phyloP scores from a whole-genome alignment of 2,113 vertebrate species.

The Nothocercus nigrocapillus region DNA sequence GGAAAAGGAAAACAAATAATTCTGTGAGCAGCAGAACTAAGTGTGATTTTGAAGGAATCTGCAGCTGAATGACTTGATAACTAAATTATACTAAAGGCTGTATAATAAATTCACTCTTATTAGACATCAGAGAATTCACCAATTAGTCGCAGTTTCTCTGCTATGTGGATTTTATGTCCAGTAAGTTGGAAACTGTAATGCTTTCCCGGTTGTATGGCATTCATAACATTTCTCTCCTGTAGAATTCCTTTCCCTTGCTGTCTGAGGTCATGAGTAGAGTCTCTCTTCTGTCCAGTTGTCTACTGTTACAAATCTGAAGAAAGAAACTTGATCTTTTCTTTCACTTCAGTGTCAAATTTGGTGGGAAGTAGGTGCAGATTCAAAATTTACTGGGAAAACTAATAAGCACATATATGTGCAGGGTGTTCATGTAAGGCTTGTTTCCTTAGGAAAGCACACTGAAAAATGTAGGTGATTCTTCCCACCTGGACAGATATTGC shows the following conservation, averaged over 20 bases:
- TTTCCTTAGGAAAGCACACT: not conserved
- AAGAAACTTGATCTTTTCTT: not conserved
- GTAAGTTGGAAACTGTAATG: not conserved
- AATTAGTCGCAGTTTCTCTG: conserved; percentile 15
- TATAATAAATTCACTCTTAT: conserved; percentile 33
- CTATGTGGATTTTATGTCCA: conserved; percentile 4
- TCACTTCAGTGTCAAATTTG: not conserved
- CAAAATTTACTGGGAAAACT: not conserved
- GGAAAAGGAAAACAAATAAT: conserved; percentile 6
- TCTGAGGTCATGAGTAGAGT: not conserved
- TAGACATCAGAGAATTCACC: conserved; percentile 29
- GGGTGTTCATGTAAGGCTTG: not conserved
- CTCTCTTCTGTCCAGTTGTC: not conserved
- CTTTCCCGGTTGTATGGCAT: not conserved
- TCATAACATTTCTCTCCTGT: not conserved
- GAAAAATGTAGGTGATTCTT: not conserved
- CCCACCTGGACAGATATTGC: not conserved
- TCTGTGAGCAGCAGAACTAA: conserved; percentile 18
- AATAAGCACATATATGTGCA: not conserved
- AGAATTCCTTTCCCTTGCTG: not conserved
- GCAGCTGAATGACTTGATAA: conserved; percentile 36
- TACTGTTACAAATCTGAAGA: not conserved
- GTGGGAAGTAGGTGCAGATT: not conserved
- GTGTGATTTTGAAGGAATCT: conserved; percentile 14
- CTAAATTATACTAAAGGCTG: conserved; percentile 51